phyloP scores from a whole-genome alignment of 1,140 invertebrate species.

The Polypedilum vanderplanki region DNA sequence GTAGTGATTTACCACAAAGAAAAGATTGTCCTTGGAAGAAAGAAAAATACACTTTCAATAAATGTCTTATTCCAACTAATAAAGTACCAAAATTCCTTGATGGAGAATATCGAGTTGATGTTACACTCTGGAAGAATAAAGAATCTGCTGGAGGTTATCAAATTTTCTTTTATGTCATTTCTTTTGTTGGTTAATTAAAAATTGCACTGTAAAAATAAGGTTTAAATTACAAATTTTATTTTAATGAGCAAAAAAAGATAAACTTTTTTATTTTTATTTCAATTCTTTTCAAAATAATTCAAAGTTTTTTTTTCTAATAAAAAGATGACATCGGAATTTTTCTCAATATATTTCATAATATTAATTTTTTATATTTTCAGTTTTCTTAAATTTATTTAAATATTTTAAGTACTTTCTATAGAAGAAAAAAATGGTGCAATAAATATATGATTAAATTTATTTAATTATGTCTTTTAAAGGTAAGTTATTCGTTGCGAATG shows the following conservation, averaged over 20 bases:
- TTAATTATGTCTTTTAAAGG: background rate
- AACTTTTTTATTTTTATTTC: conserved; percentile 2
- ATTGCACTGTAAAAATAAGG: too few relatives aligned
- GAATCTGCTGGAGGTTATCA: background rate
- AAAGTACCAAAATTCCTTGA: background rate
- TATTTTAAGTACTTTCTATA: background rate
- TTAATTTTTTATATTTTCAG: too few relatives aligned
- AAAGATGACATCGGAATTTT: background rate
- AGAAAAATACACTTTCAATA: background rate
- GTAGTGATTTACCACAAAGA: background rate
- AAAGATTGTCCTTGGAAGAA: background rate
- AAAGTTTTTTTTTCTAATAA: background rate
- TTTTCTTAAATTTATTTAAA: too few relatives aligned
- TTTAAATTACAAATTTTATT: too few relatives aligned
- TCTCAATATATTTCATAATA: background rate
- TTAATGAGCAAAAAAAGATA: conserved; percentile 22
- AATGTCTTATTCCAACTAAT: background rate
- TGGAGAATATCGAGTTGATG: background rate
- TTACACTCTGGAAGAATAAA: background rate
- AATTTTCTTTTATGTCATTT: background rate
- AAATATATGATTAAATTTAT: conserved; percentile 20
- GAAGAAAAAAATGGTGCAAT: conserved; percentile 9
- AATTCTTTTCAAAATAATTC: background rate
- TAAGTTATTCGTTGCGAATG: conserved; percentile 2
- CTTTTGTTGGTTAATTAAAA: too few relatives aligned